Conservation (phyloP, 1,140 invertebrate genomes). For the Caenorhabditis briggsae region DNA sequence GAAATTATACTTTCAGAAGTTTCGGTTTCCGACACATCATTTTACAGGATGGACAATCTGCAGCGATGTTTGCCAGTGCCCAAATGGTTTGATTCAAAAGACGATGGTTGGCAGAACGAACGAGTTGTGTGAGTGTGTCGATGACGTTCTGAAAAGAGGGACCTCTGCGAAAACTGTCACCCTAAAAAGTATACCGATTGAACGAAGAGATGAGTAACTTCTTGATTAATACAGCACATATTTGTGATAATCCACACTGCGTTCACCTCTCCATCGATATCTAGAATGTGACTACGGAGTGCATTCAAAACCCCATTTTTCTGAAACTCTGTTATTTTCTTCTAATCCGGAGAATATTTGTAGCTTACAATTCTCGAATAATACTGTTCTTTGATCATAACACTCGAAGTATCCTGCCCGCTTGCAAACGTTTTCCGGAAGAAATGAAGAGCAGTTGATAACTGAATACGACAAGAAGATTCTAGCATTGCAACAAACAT, state of each 20-base stretch:
- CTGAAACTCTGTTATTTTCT: neutral
- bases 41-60: conserved; percentile 21
- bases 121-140: neutral
- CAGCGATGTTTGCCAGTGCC: conserved; percentile 30
- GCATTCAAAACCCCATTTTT: conserved; percentile 34
- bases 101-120: conserved; percentile 8
- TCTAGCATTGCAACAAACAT: conserved; percentile 15
- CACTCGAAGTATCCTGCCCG: neutral
- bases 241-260: conserved; percentile 43
- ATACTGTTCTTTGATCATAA: conserved; percentile 5
- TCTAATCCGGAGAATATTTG: neutral
- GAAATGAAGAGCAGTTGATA: conserved; percentile 30
- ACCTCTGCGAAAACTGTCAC: neutral
- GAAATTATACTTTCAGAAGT: neutral
- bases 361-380: conserved; percentile 16
- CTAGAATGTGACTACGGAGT: conserved; percentile 26
- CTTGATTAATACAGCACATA: conserved; percentile 37
- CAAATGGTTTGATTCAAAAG: conserved; percentile 17
- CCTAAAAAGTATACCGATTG: neutral
- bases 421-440: conserved; percentile 29
- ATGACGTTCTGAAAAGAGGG: neutral
- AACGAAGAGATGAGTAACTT: conserved; percentile 44
- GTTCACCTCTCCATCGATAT: conserved; percentile 24
- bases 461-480: conserved; percentile 35
- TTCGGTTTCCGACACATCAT: conserved; percentile 16